Evolutionary conservation across 1,140 invertebrate species (phyloP).

Genomic region (Bombus sylvicola): DNA sequence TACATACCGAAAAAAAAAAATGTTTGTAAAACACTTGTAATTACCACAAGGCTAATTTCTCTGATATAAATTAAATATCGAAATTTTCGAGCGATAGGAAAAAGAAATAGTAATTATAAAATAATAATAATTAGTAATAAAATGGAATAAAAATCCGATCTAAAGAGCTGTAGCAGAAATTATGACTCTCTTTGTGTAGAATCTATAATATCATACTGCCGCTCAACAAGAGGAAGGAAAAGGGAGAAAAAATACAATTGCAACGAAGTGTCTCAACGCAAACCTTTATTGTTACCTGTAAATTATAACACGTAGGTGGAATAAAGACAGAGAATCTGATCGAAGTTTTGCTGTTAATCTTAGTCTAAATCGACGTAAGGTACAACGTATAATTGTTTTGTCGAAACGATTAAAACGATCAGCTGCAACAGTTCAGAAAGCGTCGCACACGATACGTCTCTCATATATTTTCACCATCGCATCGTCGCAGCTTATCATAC

Average conservation of each 20-base stretch:
- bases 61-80: no score
- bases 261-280: neutral
- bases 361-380: neutral
- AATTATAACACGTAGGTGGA: conserved; percentile 20
- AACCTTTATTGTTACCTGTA: conserved; percentile 10
- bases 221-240: no score
- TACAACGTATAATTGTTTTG: neutral
- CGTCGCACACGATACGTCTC: neutral
- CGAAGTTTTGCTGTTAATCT: neutral
- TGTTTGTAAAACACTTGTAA: no score
- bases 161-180: no score
- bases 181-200: no score
- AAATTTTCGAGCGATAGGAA: no score
- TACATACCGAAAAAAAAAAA: no score
- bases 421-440: neutral
- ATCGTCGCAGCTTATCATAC: neutral
- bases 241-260: neutral
- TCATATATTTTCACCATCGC: neutral
- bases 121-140: no score
- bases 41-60: no score
- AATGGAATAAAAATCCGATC: no score
- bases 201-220: no score
- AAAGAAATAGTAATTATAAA: no score
- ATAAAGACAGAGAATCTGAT: conserved; percentile 16
- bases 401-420: conserved; percentile 21